Conservation (phyloP, 2,113 vertebrate genomes). For the Daboia siamensis region DNA sequence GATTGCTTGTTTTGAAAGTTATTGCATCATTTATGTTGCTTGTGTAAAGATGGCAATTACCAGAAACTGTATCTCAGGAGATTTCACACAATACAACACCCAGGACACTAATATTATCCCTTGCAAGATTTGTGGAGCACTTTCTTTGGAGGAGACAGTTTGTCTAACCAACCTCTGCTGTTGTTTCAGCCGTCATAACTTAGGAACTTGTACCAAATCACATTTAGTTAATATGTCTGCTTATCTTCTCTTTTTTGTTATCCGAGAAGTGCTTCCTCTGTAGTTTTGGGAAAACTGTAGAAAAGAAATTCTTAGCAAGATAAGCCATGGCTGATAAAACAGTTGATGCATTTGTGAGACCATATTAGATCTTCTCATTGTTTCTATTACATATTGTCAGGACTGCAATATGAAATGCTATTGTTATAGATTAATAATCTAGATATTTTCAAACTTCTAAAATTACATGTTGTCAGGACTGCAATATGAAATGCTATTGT, state of each 20-base stretch:
- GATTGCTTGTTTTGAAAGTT: conserved; percentile 18
- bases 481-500: background rate
- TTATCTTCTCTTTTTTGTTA: background rate
- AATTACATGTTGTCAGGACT: background rate
- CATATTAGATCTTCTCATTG: background rate
- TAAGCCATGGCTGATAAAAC: background rate
- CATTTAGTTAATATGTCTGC: background rate
- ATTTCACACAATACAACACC: background rate
- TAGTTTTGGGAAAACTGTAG: background rate
- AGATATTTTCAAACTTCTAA: background rate
- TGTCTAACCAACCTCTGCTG: background rate
- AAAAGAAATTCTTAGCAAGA: background rate
- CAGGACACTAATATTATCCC: background rate
- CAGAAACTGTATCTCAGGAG: background rate
- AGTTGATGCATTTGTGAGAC: background rate
- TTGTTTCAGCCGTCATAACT: background rate
- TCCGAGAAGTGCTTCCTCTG: background rate
- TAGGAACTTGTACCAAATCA: too few species aligned
- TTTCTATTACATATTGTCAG: background rate
- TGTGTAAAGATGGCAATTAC: conserved; percentile 3
- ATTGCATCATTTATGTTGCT: conserved; percentile 7
- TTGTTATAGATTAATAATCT: background rate
- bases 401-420: background rate
- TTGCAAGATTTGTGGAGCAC: background rate
- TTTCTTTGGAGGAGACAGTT: background rate